phyloP scores from a whole-genome alignment of 2,888 invertebrate species.

The Dolomedes plantarius region DNA sequence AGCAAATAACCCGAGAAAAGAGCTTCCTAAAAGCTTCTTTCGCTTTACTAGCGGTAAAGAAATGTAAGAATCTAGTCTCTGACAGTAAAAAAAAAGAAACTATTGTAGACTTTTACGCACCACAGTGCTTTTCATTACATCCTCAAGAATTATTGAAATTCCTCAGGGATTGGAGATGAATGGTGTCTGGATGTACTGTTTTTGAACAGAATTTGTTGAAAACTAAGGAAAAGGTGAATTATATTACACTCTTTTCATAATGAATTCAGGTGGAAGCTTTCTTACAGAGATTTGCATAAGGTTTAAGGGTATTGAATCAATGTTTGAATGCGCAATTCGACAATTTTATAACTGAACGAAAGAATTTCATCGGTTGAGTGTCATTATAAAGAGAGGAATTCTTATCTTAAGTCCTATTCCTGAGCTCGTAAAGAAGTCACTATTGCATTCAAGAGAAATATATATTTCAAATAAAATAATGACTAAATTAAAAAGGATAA shows the following conservation, averaged over 20 bases:
- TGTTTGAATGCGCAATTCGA: too few species aligned
- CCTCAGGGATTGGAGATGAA: constrained; percentile 13
- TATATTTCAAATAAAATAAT: too few species aligned
- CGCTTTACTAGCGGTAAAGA: background rate
- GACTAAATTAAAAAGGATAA: too few species aligned
- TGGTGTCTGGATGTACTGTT: background rate
- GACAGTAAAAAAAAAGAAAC: constrained; percentile 24
- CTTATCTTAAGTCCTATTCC: too few species aligned
- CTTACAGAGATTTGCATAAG: too few species aligned
- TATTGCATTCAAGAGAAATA: too few species aligned
- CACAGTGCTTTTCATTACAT: constrained; percentile 24
- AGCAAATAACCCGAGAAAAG: constrained; percentile 31
- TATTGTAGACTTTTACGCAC: constrained; percentile 14
- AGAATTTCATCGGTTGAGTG: too few species aligned
- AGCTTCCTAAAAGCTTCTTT: background rate
- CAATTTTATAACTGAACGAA: too few species aligned
- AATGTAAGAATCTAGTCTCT: constrained; percentile 33
- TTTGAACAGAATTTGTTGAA: background rate
- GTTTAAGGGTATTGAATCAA: too few species aligned
- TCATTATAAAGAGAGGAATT: too few species aligned
- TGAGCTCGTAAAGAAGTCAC: too few species aligned
- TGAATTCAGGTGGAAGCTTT: too few species aligned
- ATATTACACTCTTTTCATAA: background rate
- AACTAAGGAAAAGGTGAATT: background rate
- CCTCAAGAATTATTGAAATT: constrained; percentile 45